These are phyloP conservation scores for Drosophila glabriapex DNA, from an alignment of 2,888 invertebrate species.

Conservation along the genomic window DNA sequence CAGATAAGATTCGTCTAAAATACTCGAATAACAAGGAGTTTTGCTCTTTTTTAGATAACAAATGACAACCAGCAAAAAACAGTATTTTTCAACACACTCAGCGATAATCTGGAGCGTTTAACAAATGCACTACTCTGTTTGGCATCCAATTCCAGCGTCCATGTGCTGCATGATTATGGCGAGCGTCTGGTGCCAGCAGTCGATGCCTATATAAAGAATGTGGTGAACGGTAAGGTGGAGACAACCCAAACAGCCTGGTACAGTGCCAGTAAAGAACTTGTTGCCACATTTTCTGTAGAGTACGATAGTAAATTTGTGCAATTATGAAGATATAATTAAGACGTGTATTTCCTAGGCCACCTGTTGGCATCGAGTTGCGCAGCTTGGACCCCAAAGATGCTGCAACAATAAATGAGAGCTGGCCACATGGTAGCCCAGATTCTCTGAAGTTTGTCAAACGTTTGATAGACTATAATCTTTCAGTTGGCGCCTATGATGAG, in stretches of 20 bases:
- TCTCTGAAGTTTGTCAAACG: conserved; percentile 65
- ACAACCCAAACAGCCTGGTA: conserved; percentile 64
- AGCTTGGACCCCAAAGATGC: conserved; percentile 43
- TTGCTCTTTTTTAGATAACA: conserved; percentile 23
- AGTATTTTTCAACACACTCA: conserved; percentile 73
- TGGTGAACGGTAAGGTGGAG: conserved; percentile 1
- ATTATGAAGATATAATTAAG: neutral
- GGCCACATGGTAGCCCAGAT: conserved; percentile 66
- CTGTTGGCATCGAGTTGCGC: neutral
- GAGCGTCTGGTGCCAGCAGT: conserved; percentile 56
- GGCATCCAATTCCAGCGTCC: conserved; percentile 19
- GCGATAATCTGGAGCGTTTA: conserved; percentile 58
- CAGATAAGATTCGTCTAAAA: neutral
- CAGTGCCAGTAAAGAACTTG: conserved; percentile 59
- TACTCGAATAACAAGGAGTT: neutral
- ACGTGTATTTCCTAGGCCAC: neutral
- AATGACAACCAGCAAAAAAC: conserved; percentile 3
- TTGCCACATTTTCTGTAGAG: conserved; percentile 65
- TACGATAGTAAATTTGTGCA: conserved; percentile 37
- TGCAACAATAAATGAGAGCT: conserved; percentile 63
- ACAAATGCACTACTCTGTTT: conserved; percentile 59
- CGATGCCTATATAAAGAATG: conserved; percentile 49
- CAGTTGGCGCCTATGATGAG: conserved; percentile 72
- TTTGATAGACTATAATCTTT: conserved; percentile 69
- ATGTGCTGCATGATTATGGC: conserved; percentile 55